Conservation (phyloP, 1,140 invertebrate genomes). For the Leptopilina clavipes region DNA sequence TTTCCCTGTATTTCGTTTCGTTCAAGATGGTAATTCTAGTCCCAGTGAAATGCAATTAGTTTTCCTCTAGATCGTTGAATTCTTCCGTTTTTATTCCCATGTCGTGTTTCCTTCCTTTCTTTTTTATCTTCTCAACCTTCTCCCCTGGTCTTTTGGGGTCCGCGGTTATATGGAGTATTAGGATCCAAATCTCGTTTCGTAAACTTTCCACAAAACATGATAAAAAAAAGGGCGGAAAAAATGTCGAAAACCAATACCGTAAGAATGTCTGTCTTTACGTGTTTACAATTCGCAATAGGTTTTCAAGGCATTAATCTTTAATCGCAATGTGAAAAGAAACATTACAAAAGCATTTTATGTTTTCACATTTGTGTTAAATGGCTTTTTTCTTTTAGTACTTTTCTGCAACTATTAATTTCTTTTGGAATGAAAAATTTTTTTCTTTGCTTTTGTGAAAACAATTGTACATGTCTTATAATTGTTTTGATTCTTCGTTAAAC, state of each 20-base stretch:
- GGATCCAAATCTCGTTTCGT: slow-evolving; percentile 17
- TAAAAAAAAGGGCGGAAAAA: not conserved
- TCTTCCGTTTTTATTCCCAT: not conserved
- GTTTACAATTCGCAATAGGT: not conserved
- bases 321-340: not conserved
- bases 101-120: not conserved
- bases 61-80: slow-evolving; percentile 8
- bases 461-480: too few relatives aligned
- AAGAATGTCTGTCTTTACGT: not conserved
- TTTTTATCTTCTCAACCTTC: not conserved
- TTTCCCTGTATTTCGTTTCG: slow-evolving; percentile 27
- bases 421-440: too few relatives aligned
- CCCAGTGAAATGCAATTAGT: slow-evolving; percentile 13
- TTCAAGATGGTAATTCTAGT: slow-evolving; percentile 30
- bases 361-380: not conserved
- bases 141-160: too few relatives aligned
- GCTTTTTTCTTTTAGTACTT: not conserved
- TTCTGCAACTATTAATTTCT: too few relatives aligned
- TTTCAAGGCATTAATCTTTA: not conserved
- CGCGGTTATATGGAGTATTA: not conserved
- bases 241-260: not conserved
- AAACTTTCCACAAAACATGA: not conserved
- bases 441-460: too few relatives aligned
- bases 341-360: not conserved
- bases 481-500: too few relatives aligned